These are phyloP conservation scores for Fistularia commersonii DNA, from an alignment of 2,797 vertebrate genomes.

Conservation along the genomic window DNA sequence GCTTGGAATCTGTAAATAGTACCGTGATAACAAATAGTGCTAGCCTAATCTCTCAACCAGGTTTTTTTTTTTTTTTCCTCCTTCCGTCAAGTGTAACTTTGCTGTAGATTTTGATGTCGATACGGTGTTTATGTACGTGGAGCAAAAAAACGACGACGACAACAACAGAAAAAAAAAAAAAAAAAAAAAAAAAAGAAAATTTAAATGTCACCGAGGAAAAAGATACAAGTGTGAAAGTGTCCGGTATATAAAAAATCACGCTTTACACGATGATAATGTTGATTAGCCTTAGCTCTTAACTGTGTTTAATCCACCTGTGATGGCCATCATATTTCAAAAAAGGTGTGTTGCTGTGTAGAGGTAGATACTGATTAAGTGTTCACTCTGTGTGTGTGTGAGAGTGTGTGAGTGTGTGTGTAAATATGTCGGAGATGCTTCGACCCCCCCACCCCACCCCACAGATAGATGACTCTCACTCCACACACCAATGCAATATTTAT, in stretches of 20 bases:
- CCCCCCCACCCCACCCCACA: conserved; percentile 8
- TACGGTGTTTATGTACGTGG: conserved; percentile 72
- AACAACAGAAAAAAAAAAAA: conserved; percentile 51
- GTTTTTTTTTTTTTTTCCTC: too few relatives aligned
- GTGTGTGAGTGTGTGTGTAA: conserved; percentile 52
- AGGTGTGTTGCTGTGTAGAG: conserved; percentile 67
- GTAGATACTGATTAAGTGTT: conserved; percentile 57
- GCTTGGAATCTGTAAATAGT: conserved; percentile 64
- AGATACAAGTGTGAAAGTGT: conserved; percentile 61
- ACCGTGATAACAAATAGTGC: conserved; percentile 47
- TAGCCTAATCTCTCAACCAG: conserved; percentile 68
- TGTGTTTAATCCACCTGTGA: conserved; percentile 70
- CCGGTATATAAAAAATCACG: conserved; percentile 57
- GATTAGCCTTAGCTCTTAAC: conserved; percentile 74
- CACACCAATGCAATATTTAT: conserved; percentile 73
- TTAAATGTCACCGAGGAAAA: conserved; percentile 64
- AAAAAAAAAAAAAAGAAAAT: conserved; percentile 19
- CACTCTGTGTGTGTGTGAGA: not conserved
- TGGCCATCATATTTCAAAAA: conserved; percentile 66
- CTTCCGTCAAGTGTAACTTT: conserved; percentile 65
- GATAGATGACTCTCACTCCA: conserved; percentile 50
- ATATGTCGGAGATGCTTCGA: conserved; percentile 47
- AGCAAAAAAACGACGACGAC: conserved; percentile 72
- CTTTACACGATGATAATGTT: conserved; percentile 69
- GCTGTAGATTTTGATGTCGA: conserved; percentile 69